Percentiles rank a stretch among this genome's conserved stretches.
These are phyloP conservation scores for Cetonia aurata DNA, from an alignment of 2,888 invertebrate genomes.

Conservation along the genomic window DNA sequence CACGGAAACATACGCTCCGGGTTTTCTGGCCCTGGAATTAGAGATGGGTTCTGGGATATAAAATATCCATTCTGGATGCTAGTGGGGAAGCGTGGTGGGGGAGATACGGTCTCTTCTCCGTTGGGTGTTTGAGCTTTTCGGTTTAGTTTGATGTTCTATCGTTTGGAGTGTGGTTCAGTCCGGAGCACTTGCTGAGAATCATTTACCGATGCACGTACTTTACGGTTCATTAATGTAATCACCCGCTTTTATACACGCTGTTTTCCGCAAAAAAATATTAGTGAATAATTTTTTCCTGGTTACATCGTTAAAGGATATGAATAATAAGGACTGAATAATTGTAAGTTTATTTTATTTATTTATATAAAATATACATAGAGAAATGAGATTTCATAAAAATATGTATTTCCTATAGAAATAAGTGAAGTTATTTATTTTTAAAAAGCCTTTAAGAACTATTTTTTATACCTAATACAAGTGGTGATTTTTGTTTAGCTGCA, in stretches of 20 bases:
- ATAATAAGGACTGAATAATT: background rate
- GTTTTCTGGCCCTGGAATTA: conserved; percentile 47
- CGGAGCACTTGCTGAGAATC: conserved; percentile 24
- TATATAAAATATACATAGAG: too few relatives aligned
- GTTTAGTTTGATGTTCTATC: conserved; percentile 46
- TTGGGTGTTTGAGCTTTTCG: conserved; percentile 47
- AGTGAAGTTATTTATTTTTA: background rate
- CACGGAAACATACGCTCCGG: conserved; percentile 47
- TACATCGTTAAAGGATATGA: conserved; percentile 5
- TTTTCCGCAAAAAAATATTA: conserved; percentile 16
- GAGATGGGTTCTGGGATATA: conserved; percentile 45
- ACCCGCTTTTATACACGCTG: conserved; percentile 16
- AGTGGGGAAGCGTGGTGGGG: conserved; percentile 47
- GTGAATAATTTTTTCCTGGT: conserved; percentile 19
- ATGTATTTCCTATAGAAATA: too few relatives aligned
- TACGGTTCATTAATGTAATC: conserved; percentile 26
- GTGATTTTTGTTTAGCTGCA: too few relatives aligned
- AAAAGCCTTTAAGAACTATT: too few relatives aligned
- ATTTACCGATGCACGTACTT: conserved; percentile 32
- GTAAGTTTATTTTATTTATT: conserved; percentile 25
- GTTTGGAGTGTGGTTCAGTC: conserved; percentile 37
- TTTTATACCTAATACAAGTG: too few relatives aligned
- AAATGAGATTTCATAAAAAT: too few relatives aligned
- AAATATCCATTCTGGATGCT: conserved; percentile 47
- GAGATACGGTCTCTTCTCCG: conserved; percentile 47